Base-by-base conservation (phyloP, 2,113 vertebrate species). In the Motacilla alba region DNA sequence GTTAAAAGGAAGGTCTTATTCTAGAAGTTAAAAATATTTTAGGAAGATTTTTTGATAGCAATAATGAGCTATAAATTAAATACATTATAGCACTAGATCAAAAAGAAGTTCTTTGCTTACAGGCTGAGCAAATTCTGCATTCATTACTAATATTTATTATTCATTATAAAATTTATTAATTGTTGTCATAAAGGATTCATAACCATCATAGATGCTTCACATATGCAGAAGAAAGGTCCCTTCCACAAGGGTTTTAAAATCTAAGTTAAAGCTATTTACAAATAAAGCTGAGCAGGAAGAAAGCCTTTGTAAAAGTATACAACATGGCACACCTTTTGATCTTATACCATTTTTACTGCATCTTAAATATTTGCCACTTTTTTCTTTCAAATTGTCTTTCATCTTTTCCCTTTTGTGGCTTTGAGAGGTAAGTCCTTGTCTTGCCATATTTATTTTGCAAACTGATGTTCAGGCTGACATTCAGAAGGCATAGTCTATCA, bases 61-160 rank as follows among this genome's bases (percentile, higher is more conserved):
- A 68, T 67, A 93, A 21, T 53, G 49, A 87, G 27, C 56, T 87
- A 39, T 75, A 92, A 91, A 81, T 87, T 79, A 75, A 87, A 91
- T 64, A 69, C 52, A 56, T 69, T 78, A 33, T 50, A 89, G 49
- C 60, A 75, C 16, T 50, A 76, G 41, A 94, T 93, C 37, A 95
- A 91, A 89, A 79, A 89, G 73, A 93, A 79, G 76, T 68, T 89
- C 20, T 77, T 90, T 49, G 68, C 92, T 91, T 93, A 91, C 37
- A 94, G 81, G 28, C 49, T 83, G 68, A 92, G 90, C 30, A 93
- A 85, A 86, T 93, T 94, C 50, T 93, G 12, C 58, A 80, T 77
- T 94, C 33, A 91, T 91, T 74, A 93, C 62, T 95, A 82, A 30
- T 50, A 91, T 90, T 83, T 78, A 76, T 86, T 70, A 83, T 80